Conservation (phyloP, 2,888 invertebrate genomes). For the Brenthis ino region DNA sequence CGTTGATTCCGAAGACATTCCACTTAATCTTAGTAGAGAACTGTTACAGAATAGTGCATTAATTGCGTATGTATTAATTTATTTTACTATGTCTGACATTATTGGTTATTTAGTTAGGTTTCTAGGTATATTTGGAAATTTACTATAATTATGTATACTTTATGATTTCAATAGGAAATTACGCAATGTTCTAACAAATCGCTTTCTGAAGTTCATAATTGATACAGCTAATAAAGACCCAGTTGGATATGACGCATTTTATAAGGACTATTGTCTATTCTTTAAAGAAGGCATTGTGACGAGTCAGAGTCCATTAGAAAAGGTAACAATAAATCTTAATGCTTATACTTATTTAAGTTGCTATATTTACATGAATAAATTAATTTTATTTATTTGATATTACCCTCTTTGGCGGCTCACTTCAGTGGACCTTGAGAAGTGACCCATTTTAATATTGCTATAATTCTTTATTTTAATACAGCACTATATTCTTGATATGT, state of each 20-base stretch:
- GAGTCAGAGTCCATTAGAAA: slow-evolving; percentile 89
- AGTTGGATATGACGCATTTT: slow-evolving; percentile 91
- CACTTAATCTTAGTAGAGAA: slow-evolving; percentile 97
- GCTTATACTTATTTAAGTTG: no score
- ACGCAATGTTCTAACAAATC: slow-evolving; percentile 90
- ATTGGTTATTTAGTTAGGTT: no score
- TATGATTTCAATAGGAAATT: slow-evolving; percentile 84
- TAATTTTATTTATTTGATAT: no score
- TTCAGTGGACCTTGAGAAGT: no score
- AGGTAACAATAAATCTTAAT: slow-evolving; percentile 77
- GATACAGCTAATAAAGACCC: slow-evolving; percentile 93
- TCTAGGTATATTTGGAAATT: background rate
- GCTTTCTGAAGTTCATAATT: slow-evolving; percentile 91
- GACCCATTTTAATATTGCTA: background rate
- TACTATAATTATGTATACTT: background rate
- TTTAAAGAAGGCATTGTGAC: slow-evolving; percentile 97
- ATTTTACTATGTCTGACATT: background rate
- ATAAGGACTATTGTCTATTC: slow-evolving; percentile 95
- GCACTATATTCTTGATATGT: background rate
- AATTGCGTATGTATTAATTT: slow-evolving; percentile 84
- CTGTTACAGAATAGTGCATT: slow-evolving; percentile 96
- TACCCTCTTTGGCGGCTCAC: no score
- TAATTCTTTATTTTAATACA: background rate
- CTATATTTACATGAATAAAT: no score
- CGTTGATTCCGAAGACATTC: slow-evolving; percentile 99